Evolutionary conservation across 2,797 vertebrate genomes (phyloP), one percentile per base, ranked within the genome.

Genomic region (Enoplosus armatus): DNA sequence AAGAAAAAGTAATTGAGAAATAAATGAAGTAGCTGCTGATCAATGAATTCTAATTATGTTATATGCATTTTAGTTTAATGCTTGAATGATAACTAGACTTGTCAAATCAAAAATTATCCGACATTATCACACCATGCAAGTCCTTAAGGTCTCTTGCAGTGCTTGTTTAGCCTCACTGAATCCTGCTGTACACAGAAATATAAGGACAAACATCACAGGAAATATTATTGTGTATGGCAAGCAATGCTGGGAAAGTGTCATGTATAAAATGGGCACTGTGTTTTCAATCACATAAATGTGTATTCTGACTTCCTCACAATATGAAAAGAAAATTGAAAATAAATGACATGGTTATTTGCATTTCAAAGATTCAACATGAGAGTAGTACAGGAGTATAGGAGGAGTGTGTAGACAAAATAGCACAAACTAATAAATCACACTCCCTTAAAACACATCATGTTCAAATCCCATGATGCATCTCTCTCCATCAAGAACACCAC

Each of bases 351-450:
- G 26, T 45, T 68, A 78, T 86, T 73, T 83, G 78, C 76, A 78
- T 77, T 84, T 80, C 8, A 66, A 70, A 77, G 75, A 76, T 41
- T 80, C 50, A 22, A 79, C 58, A 78, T 86, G 66, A 85, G 75
- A 82, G 43, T 79, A 88, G 64, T 79, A 86, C 43, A 43, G 75
- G 74, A 85, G 60, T 75, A 73, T 65, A 82, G 67, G 39, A 76
- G 70, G 67, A 80, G 80, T 75, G 76, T 62, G 79, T 76, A 50
- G 69, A 91, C 85, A 80, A 89, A 86, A 77, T 61, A 84, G 63
- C 83, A 85, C 71, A 84, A 88, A 89, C 56, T 76, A 75, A 58
- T 85, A 75, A 89, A 82, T 73, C 66, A 79, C 68, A 77, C 77
- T 54, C 53, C 51, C 37, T 74, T 35, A 72, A 84, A 69, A 64